These are phyloP conservation scores for Tachyglossus aculeatus DNA, from an alignment of 2,797 vertebrate species.

Conservation along the genomic window DNA sequence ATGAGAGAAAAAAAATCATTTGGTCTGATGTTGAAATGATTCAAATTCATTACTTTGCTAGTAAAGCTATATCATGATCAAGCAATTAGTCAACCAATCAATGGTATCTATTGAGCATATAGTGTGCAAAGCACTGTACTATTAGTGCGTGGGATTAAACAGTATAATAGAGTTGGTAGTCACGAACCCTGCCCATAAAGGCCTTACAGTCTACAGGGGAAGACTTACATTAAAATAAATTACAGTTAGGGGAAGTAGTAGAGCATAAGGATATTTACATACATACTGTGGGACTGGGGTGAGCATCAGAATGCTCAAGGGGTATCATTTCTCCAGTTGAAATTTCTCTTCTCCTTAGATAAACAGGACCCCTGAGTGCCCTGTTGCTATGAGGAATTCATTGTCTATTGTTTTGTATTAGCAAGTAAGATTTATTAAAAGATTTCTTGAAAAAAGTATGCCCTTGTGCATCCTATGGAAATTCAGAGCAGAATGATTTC, in stretches of 20 bases:
- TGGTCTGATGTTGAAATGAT: slow-evolving; percentile 19
- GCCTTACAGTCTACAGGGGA: too few relatives aligned
- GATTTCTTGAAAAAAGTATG: slow-evolving; percentile 20
- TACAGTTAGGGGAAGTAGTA: too few relatives aligned
- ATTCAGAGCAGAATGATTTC: slow-evolving; percentile 12
- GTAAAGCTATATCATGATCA: too few relatives aligned
- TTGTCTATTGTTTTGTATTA: neutral
- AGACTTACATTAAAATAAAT: too few relatives aligned
- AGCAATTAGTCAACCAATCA: too few relatives aligned
- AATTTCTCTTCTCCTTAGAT: neutral
- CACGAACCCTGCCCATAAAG: too few relatives aligned
- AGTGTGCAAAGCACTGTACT: too few relatives aligned
- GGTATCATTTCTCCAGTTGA: neutral
- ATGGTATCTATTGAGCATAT: too few relatives aligned
- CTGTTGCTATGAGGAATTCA: neutral
- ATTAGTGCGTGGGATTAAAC: too few relatives aligned
- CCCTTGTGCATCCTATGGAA: neutral
- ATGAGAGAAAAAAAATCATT: slow-evolving; percentile 30
- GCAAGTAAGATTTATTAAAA: slow-evolving; percentile 22
- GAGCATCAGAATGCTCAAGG: too few relatives aligned
- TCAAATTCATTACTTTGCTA: too few relatives aligned
- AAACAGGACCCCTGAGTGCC: neutral
- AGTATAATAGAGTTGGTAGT: too few relatives aligned
- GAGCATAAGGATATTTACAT: slow-evolving; percentile 26
- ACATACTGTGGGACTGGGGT: slow-evolving; percentile 6